Evolutionary conservation across 2,888 invertebrate species (phyloP).

Genomic region (Nymphalis polychloros): DNA sequence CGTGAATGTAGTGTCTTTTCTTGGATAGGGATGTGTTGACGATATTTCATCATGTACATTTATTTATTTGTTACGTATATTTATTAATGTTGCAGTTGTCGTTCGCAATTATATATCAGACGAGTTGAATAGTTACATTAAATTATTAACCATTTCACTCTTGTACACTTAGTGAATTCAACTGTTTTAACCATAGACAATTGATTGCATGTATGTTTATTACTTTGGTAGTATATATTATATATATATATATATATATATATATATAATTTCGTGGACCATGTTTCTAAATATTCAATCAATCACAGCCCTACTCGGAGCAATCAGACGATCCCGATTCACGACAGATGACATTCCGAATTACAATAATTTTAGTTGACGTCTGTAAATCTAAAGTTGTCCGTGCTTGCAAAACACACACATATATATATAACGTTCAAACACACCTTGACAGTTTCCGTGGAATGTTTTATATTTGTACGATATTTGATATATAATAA

Average conservation of each 20-base stretch:
- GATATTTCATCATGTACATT: slow-evolving; percentile 1
- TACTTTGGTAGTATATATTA: too few relatives aligned
- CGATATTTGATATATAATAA: slow-evolving; percentile 18
- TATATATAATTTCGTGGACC: not conserved
- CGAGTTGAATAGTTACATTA: not conserved
- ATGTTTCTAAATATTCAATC: slow-evolving; percentile 11
- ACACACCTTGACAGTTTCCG: not conserved
- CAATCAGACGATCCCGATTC: slow-evolving; percentile 41
- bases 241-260: not conserved
- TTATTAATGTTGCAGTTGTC: slow-evolving; percentile 2
- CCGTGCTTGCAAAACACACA: slow-evolving; percentile 3
- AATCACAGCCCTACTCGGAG: slow-evolving; percentile 32
- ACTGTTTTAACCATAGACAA: too few relatives aligned
- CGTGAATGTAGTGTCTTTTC: slow-evolving; percentile 28
- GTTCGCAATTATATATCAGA: not conserved
- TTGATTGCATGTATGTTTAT: not conserved
- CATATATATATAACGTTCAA: not conserved
- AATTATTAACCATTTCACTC: not conserved
- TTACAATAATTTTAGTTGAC: slow-evolving; percentile 47
- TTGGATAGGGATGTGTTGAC: slow-evolving; percentile 27
- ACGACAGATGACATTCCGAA: slow-evolving; percentile 46
- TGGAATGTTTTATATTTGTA: slow-evolving; percentile 13
- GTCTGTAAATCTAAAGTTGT: slow-evolving; percentile 32
- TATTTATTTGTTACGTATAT: not conserved
- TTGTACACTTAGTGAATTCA: not conserved